Evolutionary conservation across 2,113 vertebrate genomes (phyloP).

Genomic region (Catagonus wagneri): DNA sequence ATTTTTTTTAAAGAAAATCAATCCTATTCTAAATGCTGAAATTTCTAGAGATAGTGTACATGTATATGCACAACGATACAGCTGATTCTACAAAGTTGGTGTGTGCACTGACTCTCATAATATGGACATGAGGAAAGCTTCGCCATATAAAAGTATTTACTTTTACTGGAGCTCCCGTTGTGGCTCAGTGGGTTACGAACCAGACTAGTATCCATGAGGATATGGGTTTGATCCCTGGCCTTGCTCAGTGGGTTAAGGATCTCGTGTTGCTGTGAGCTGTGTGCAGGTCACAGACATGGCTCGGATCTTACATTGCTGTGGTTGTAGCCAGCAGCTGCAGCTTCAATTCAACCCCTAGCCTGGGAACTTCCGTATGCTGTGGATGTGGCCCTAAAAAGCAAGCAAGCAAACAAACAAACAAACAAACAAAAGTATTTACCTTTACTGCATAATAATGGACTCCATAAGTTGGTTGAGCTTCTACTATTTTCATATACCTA

Average conservation of each 20-base stretch:
- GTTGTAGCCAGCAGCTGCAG: no score
- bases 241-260: no score
- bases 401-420: no score
- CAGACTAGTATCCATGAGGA: no score
- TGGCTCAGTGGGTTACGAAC: no score
- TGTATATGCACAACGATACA: background rate
- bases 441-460: slow-evolving; percentile 99
- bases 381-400: no score
- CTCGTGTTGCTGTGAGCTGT: no score
- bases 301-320: no score
- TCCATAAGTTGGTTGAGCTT: slow-evolving; percentile 97
- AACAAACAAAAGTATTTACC: slow-evolving; percentile 87
- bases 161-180: slow-evolving; percentile 90
- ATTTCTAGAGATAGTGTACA: background rate
- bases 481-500: slow-evolving; percentile 97
- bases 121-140: background rate
- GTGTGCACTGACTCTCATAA: background rate
- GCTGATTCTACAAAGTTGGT: background rate
- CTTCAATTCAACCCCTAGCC: no score
- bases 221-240: no score
- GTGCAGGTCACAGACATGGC: no score
- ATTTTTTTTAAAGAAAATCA: slow-evolving; percentile 1
- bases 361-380: no score
- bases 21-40: background rate
- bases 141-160: slow-evolving; percentile 85